Conservation (phyloP, 2,113 vertebrate species). For the Microcebus lehilahytsara region DNA sequence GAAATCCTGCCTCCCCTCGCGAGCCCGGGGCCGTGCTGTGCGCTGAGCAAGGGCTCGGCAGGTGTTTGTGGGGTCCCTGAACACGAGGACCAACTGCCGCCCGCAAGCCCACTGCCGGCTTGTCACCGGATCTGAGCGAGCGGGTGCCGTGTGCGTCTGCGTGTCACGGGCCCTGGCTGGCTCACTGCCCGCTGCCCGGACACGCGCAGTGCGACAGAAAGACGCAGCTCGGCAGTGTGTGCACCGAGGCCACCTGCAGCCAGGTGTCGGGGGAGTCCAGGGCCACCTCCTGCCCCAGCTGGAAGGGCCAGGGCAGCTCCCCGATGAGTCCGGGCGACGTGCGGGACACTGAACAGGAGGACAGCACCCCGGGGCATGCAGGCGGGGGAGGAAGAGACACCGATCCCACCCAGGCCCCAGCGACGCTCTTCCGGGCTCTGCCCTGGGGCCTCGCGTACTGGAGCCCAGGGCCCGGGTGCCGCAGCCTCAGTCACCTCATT, state of each 20-base stretch:
- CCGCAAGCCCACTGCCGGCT: too few relatives aligned
- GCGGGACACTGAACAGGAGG: background rate
- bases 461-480: background rate
- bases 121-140: background rate
- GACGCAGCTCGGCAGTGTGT: accelerated
- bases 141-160: accelerated
- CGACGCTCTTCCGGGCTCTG: background rate
- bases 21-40: background rate
- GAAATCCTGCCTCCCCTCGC: background rate
- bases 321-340: background rate
- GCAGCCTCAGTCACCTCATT: slow-evolving; percentile 85
- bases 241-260: background rate
- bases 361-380: too few relatives aligned
- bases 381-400: too few relatives aligned
- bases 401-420: accelerated
- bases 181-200: background rate
- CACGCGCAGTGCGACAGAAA: accelerated
- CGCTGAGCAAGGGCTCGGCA: background rate
- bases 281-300: background rate
- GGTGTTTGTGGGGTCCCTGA: background rate
- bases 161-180: accelerated
- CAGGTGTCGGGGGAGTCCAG: background rate
- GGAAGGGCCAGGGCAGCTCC: background rate
- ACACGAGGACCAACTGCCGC: background rate
- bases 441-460: background rate